These are phyloP conservation scores for Empidonax alnorum DNA, from an alignment of 2,113 vertebrate genomes.

Conservation along the genomic window DNA sequence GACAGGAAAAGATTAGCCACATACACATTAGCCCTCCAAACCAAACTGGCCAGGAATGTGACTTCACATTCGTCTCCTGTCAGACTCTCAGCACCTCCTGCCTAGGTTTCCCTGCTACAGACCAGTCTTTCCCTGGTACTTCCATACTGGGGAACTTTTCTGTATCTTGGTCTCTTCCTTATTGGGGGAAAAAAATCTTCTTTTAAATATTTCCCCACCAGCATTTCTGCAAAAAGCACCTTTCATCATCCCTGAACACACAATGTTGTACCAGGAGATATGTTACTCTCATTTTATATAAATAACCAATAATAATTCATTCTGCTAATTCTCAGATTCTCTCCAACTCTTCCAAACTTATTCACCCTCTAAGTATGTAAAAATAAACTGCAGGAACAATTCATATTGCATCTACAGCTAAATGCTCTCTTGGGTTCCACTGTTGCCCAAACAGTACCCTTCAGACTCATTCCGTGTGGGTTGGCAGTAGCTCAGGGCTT, in stretches of 20 bases:
- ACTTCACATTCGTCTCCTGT: not conserved
- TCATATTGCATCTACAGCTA: not conserved
- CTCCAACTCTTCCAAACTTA: not conserved
- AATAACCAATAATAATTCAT: not conserved
- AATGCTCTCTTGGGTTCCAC: not conserved
- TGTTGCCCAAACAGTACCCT: not conserved
- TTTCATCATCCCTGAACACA: not conserved
- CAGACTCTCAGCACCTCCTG: not conserved
- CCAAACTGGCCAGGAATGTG: not conserved
- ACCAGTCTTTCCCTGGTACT: not conserved
- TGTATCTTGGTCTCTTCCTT: not conserved
- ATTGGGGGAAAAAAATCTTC: not conserved
- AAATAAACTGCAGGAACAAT: constrained; percentile 49
- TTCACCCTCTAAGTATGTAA: not conserved
- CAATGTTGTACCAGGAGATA: not conserved
- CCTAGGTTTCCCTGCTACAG: not conserved
- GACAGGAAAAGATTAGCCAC: not conserved
- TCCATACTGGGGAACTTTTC: not conserved
- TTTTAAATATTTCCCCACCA: not conserved
- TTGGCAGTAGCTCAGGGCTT: not conserved
- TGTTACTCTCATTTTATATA: not conserved
- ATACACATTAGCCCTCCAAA: not conserved
- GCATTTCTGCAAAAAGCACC: not conserved
- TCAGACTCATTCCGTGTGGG: not conserved
- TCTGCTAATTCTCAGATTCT: not conserved